phyloP scores from a whole-genome alignment of 2,113 vertebrate species.

The Myrmecobius fasciatus region DNA sequence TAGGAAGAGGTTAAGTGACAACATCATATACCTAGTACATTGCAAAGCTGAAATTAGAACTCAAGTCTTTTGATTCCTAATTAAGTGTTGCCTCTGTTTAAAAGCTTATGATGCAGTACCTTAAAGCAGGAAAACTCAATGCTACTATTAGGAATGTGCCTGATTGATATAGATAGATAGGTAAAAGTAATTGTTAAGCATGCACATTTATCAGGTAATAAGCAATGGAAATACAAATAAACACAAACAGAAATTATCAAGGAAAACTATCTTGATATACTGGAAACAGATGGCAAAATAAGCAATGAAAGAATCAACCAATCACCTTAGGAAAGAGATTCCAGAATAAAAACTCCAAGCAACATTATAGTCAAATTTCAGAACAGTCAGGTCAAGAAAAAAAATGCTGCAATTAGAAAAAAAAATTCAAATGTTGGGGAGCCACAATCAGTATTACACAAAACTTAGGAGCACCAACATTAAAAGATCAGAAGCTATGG shows the following conservation, averaged over 20 bases:
- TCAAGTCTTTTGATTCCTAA: not conserved
- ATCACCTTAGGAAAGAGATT: no score
- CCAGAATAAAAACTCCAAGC: no score
- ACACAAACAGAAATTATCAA: not conserved
- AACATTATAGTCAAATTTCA: no score
- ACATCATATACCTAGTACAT: not conserved
- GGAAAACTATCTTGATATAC: no score
- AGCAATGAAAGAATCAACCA: no score
- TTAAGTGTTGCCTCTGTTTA: conserved; percentile 2
- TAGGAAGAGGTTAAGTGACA: not conserved
- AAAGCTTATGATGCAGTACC: conserved; percentile 43
- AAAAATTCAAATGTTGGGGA: no score
- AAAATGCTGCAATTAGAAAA: no score
- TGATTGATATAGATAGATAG: not conserved
- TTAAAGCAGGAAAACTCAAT: conserved; percentile 43
- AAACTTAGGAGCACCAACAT: no score
- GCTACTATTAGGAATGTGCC: conserved; percentile 27
- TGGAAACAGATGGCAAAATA: no score
- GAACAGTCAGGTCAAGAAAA: no score
- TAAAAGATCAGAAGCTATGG: no score
- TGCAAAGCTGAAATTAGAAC: not conserved
- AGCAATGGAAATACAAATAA: not conserved
- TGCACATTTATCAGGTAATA: not conserved
- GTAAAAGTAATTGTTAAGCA: not conserved
- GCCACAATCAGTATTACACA: no score